Base-by-base conservation (phyloP, 2,113 vertebrate genomes). In the Forbesichthys papilliferus region DNA sequence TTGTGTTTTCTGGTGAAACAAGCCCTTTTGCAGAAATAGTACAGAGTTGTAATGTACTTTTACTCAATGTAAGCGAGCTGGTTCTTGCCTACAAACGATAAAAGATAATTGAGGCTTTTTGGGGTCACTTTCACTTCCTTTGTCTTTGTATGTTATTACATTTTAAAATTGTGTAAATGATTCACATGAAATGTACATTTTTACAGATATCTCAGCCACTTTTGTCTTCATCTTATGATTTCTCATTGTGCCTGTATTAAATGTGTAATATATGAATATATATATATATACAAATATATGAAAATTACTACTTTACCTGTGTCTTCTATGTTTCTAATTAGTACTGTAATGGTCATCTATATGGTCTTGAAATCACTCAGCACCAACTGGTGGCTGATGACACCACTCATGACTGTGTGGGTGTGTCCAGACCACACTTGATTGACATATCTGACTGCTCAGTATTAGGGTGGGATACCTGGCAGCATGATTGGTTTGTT, bases 161-260 rank as follows among this genome's bases (percentile, higher is more conserved):
- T 11, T 12, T 11, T 70, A 92, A 91, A 93, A 90, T 93, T 89
- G 79, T 96, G 94, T 87, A 93, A 95, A 93, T 94, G 91, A 94
- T 95, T 95, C 93, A 95, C 93, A 91, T 91, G 90, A 95, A 94
- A 93, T 96, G 93, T 95, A 95, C 86, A 92, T 95, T 94, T 94
- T 92, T 91, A 87, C 78, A 90, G 92, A 91, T 93, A 94, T 93
- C 89, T 93, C 93, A 85, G 88, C 87, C 89, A 91, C 88, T 91
- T 89, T 89, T 82, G 88, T 91, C 86, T 90, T 78, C 84, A 85
- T 84, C 86, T 91, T 85, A 91, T 92, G 90, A 93, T 87, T 90
- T 91, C 74, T 89, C 81, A 84, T 74, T 90, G 84, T 93, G 91
- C 90, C 91, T 94, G 91, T 95, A 96, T 98, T 95, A 98, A 98